Base-by-base conservation (phyloP, 2,888 invertebrate genomes). In the Drosophila formosana region DNA sequence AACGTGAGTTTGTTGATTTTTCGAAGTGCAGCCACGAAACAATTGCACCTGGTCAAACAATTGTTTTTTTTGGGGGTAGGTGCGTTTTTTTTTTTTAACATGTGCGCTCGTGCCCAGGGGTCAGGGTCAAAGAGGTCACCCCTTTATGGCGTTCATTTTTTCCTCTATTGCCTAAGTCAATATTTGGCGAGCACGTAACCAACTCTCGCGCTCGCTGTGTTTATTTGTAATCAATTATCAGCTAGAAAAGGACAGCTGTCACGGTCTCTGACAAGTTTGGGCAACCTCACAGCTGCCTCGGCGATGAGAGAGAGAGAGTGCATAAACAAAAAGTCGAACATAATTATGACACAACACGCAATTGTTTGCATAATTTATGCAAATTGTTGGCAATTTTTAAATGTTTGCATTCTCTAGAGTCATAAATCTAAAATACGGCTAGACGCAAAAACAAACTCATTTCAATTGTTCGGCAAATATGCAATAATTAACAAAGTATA, bases 181-280 rank as follows among this genome's bases (percentile, higher is more conserved):
- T 75, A 86, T 66, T 46, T 45, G 68, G 51, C 25, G 39, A 77
- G 66, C 66, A 66, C 67, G 79, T 60, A 53, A 26, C 52, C 34
- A n/a, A 5, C 28, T 26, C 30, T 0, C 28, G 43, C 30, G 13
- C 41, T 30, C 60, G 34, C 26, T 66, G 52, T 62, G 68, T 75
- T 84, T 84, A 82, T 82, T 76, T 87, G 82, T 84, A 84, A 84
- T 84, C 89, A 87, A 84, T 88, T 84, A 88, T 87, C 82, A 69
- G 69, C 56, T 78, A 78, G 66, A 45, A 52, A 58, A 52, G 63
- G 73, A 55, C 89, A 84, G 83, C 83, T 84, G 89, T 26, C 72
- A 11, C 13, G 5, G 25, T 28, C 55, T 37, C 46, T n/a, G 32
- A 55, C 32, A 74, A 57, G 57, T 73, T 41, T 46, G 37, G 51